Evolutionary conservation across 2,797 vertebrate species (phyloP).

Genomic region (Lutjanus argentimaculatus): DNA sequence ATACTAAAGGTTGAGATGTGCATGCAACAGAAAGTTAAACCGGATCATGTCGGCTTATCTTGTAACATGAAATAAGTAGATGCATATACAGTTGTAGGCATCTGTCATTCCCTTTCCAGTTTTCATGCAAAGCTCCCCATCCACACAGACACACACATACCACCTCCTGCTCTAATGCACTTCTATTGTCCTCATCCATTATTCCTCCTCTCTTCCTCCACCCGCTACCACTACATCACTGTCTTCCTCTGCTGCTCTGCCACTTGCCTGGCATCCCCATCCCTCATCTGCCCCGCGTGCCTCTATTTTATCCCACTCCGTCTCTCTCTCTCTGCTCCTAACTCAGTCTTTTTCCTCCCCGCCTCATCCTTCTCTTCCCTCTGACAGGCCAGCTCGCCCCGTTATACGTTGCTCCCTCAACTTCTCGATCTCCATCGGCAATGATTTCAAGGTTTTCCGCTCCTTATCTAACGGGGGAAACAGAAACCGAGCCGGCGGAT

Average conservation of each 20-base stretch:
- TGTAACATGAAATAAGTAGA: constrained; percentile 56
- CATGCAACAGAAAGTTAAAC: constrained; percentile 28
- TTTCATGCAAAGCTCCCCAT: constrained; percentile 23
- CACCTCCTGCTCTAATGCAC: constrained; percentile 84
- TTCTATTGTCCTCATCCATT: constrained; percentile 89
- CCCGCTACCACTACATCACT: constrained; percentile 83
- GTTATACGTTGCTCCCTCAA: constrained; percentile 18
- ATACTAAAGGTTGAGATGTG: constrained; percentile 27
- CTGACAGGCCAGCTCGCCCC: constrained; percentile 28
- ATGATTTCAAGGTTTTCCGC: constrained; percentile 45
- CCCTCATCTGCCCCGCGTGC: constrained; percentile 71
- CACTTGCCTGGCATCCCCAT: constrained; percentile 77
- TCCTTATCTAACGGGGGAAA: constrained; percentile 51
- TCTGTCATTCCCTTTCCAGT: constrained; percentile 31
- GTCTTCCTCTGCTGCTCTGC: constrained; percentile 77
- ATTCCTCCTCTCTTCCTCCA: constrained; percentile 76
- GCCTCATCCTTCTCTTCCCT: constrained; percentile 64
- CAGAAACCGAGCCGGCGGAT: constrained; percentile 35
- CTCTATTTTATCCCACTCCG: constrained; percentile 55
- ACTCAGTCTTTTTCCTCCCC: constrained; percentile 68
- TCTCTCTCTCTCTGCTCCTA: constrained; percentile 58
- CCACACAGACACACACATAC: constrained; percentile 46
- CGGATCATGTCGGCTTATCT: constrained; percentile 42
- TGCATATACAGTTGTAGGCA: constrained; percentile 46
- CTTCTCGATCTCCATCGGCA: constrained; percentile 39